phyloP scores from a whole-genome alignment of 2,888 invertebrate species.

The Tholera decimalis region DNA sequence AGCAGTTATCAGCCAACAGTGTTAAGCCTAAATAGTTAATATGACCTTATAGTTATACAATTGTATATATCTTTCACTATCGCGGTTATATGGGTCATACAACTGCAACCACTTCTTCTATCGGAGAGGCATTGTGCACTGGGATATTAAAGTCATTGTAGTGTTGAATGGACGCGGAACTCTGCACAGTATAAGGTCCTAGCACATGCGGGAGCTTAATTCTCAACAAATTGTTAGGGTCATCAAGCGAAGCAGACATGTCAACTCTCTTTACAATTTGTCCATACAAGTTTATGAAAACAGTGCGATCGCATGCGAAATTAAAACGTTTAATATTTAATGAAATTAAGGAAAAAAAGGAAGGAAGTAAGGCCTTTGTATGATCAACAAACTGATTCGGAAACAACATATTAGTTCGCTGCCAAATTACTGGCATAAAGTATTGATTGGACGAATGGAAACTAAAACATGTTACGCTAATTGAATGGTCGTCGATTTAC shows the following conservation, averaged over 20 bases:
- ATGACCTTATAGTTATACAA: neutral
- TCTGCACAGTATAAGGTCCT: slow-evolving; percentile 8
- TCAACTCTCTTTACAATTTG: neutral
- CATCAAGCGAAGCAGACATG: neutral
- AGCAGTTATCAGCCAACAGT: neutral
- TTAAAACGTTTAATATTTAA: slow-evolving; percentile 10
- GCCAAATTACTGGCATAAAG: slow-evolving; percentile 30
- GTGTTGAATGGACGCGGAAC: neutral
- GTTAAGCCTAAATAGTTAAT: neutral
- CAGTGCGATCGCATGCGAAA: slow-evolving; percentile 7
- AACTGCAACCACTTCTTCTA: neutral
- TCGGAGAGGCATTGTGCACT: slow-evolving; percentile 5
- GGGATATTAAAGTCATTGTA: slow-evolving; percentile 12
- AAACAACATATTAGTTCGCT: slow-evolving; percentile 38
- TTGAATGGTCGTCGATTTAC: slow-evolving; percentile 33
- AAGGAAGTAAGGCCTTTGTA: slow-evolving; percentile 14
- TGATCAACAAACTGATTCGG: slow-evolving; percentile 23
- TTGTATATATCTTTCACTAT: neutral
- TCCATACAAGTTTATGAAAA: neutral
- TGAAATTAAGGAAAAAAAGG: too few relatives aligned
- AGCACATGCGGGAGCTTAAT: slow-evolving; percentile 12
- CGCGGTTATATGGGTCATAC: neutral
- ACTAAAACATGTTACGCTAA: slow-evolving; percentile 41
- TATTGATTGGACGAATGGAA: slow-evolving; percentile 41
- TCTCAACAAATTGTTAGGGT: neutral